These are phyloP conservation scores for Acholoe squamosa DNA, from an alignment of 2,888 invertebrate species.

Conservation along the genomic window DNA sequence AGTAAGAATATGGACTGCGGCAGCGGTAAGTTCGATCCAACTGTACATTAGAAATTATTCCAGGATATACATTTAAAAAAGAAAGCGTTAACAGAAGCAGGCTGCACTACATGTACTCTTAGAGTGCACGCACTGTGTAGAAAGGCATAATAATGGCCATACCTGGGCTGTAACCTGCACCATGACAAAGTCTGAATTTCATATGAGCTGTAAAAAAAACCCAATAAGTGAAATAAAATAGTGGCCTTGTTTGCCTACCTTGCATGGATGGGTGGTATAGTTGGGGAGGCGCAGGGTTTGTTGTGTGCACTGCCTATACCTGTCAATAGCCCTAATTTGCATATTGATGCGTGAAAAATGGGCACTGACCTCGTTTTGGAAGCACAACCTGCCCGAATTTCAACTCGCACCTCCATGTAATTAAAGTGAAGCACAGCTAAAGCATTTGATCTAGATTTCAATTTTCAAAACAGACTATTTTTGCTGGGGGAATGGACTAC, in stretches of 20 bases:
- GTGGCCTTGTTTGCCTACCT: background rate
- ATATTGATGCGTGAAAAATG: slow-evolving; percentile 55
- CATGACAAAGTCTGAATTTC: background rate
- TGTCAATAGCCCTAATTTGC: slow-evolving; percentile 56
- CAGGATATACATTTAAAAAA: no score
- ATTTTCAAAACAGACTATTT: background rate
- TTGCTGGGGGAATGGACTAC: background rate
- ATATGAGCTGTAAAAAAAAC: background rate
- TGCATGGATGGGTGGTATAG: background rate
- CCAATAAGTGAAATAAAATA: background rate
- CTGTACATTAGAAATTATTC: no score
- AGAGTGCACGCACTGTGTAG: background rate
- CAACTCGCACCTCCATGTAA: background rate
- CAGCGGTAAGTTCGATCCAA: no score
- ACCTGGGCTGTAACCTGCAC: background rate
- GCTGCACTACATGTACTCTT: background rate
- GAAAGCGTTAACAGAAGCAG: background rate
- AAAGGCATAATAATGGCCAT: background rate
- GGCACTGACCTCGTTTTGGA: slow-evolving; percentile 48
- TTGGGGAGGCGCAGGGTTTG: background rate
- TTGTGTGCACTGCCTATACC: slow-evolving; percentile 41
- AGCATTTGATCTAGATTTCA: slow-evolving; percentile 2
- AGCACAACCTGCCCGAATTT: background rate
- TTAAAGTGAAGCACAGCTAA: background rate
- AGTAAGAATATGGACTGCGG: no score